phyloP scores from a whole-genome alignment of 1,140 invertebrate genomes.

The Lepidurus arcticus region DNA sequence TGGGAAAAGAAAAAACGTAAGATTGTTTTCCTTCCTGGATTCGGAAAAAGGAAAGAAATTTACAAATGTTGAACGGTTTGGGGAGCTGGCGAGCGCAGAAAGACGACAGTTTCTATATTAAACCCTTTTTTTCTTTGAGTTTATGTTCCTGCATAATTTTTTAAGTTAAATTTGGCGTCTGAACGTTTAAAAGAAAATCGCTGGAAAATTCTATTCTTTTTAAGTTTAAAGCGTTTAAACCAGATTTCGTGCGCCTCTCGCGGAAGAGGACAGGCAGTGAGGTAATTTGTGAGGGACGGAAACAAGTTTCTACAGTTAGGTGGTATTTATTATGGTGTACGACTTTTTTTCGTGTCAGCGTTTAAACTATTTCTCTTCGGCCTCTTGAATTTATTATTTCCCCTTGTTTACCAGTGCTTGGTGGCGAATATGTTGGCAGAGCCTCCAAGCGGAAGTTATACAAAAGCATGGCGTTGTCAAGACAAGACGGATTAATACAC shows the following conservation, averaged over 20 bases:
- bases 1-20: not conserved
- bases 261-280: not conserved
- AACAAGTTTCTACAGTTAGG: constrained; percentile 10
- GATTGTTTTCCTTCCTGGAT: not conserved
- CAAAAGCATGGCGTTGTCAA: too few species aligned
- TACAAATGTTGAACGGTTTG: not conserved
- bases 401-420: too few species aligned
- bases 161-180: not conserved
- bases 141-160: not conserved
- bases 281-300: constrained; percentile 1
- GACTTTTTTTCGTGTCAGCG: too few species aligned
- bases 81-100: constrained; percentile 12
- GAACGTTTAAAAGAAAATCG: not conserved
- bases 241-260: not conserved
- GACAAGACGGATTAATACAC: too few species aligned
- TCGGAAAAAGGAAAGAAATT: too few species aligned
- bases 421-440: too few species aligned
- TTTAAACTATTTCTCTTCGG: too few species aligned
- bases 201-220: not conserved
- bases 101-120: not conserved
- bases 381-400: too few species aligned
- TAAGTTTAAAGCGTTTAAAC: not conserved
- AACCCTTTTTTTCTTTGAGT: not conserved
- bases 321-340: not conserved
- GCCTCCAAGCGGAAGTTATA: too few species aligned